Percentiles rank a stretch among this genome's conserved stretches.
These are phyloP conservation scores for Dicranocentrus wangi DNA, from an alignment of 2,888 invertebrate species.

Conservation along the genomic window DNA sequence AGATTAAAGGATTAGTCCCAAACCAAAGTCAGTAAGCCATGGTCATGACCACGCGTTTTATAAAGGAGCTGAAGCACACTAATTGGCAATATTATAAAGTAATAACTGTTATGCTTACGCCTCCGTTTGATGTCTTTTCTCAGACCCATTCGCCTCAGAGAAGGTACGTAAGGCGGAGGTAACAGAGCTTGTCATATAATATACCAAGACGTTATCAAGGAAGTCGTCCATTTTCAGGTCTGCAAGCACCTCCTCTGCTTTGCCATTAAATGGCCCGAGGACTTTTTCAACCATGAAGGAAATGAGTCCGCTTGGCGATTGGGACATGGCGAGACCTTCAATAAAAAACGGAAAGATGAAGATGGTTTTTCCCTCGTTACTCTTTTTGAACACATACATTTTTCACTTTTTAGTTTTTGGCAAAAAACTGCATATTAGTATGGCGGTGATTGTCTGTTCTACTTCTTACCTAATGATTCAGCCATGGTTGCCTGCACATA, in stretches of 20 bases:
- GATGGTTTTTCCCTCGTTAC: background rate
- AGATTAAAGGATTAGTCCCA: too few species aligned
- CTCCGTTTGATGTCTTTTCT: slow-evolving; percentile 44
- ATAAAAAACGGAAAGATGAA: background rate
- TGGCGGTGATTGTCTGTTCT: slow-evolving; percentile 4
- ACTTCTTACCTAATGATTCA: slow-evolving; percentile 84
- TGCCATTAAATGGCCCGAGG: slow-evolving; percentile 56
- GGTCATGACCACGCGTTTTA: too few species aligned
- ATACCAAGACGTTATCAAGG: slow-evolving; percentile 78
- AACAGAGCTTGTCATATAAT: slow-evolving; percentile 77
- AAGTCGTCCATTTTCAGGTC: slow-evolving; percentile 78
- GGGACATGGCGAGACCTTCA: slow-evolving; percentile 76
- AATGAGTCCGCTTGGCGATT: slow-evolving; percentile 78
- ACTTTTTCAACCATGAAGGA: slow-evolving; percentile 79
- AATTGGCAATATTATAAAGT: too few species aligned
- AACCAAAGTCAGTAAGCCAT: too few species aligned
- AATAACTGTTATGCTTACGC: slow-evolving; percentile 35
- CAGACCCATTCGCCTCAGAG: slow-evolving; percentile 43
- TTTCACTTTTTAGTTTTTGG: background rate
- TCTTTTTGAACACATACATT: background rate
- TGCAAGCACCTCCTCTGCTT: slow-evolving; percentile 38
- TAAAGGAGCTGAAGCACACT: too few species aligned
- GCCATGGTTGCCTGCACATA: slow-evolving; percentile 92
- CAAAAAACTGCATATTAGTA: background rate
- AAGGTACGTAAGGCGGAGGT: slow-evolving; percentile 70